phyloP scores from a whole-genome alignment of 1,140 invertebrate genomes.

The Dreissena rostriformis region DNA sequence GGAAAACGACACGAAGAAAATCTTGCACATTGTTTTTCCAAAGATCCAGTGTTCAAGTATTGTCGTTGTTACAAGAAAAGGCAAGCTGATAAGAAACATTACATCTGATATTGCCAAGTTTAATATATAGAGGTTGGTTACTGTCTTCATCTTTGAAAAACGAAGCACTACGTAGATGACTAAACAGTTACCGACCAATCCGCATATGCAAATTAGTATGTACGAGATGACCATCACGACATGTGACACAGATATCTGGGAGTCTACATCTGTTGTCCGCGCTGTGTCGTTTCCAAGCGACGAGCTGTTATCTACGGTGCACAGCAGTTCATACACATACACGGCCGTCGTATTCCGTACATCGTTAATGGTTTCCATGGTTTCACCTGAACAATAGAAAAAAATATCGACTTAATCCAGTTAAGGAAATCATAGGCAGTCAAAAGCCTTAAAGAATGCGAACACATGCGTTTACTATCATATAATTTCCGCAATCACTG shows the following conservation, averaged over 20 bases:
- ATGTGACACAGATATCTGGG: neutral
- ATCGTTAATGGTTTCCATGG: too few relatives aligned
- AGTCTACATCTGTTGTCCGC: slow-evolving; percentile 5
- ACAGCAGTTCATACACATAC: slow-evolving; percentile 7
- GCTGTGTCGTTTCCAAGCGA: neutral
- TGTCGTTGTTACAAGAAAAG: slow-evolving; percentile 95
- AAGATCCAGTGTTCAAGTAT: slow-evolving; percentile 93
- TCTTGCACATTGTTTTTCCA: slow-evolving; percentile 95
- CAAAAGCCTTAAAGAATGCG: too few relatives aligned
- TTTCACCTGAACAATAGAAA: too few relatives aligned
- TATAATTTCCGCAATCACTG: too few relatives aligned
- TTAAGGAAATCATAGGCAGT: too few relatives aligned
- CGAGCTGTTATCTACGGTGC: slow-evolving; percentile 11
- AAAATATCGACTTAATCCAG: too few relatives aligned
- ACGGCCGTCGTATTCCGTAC: slow-evolving; percentile 18
- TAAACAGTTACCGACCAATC: slow-evolving; percentile 94
- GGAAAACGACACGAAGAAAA: slow-evolving; percentile 92
- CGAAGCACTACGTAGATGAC: slow-evolving; percentile 95
- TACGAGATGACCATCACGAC: slow-evolving; percentile 69
- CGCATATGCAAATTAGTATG: slow-evolving; percentile 91
- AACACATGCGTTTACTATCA: too few relatives aligned
- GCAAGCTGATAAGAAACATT: slow-evolving; percentile 95
- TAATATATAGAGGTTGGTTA: slow-evolving; percentile 98
- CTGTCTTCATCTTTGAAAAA: slow-evolving; percentile 98
- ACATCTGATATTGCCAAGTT: slow-evolving; percentile 98